A percentile compares a stretch with the other conserved stretches of the same genome.
Conservation (phyloP, 92 coral and sea anemone species). For the Porites lobata region DNA sequence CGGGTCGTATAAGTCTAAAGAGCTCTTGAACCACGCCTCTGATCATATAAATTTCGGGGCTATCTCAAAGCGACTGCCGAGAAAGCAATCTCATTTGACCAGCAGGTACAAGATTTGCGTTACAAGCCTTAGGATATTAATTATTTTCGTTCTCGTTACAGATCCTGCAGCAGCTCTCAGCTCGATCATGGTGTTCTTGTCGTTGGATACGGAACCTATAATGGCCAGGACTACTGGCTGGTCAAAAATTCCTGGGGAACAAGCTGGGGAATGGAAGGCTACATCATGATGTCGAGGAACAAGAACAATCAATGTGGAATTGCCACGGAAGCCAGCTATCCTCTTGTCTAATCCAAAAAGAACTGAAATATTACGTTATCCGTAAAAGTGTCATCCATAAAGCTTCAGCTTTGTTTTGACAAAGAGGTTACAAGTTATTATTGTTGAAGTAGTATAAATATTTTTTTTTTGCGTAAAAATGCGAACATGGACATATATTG, state of each 20-base stretch:
- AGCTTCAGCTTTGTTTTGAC: too few species aligned
- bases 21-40: too few species aligned
- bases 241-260: slow-evolving; percentile 95
- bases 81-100: too few species aligned
- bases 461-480: too few species aligned
- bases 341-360: slow-evolving; percentile 13
- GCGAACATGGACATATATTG: too few species aligned
- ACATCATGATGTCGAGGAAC: slow-evolving; percentile 95
- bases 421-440: too few species aligned
- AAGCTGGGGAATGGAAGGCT: slow-evolving; percentile 89
- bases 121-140: not conserved
- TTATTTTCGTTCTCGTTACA: not conserved
- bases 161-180: slow-evolving; percentile 78
- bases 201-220: slow-evolving; percentile 84
- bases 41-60: too few species aligned
- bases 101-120: not conserved
- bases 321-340: slow-evolving; percentile 87
- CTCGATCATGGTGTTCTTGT: slow-evolving; percentile 90
- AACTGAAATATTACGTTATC: too few species aligned
- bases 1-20: too few species aligned
- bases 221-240: slow-evolving; percentile 90
- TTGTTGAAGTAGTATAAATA: too few species aligned
- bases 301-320: slow-evolving; percentile 92
- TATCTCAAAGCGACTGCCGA: too few species aligned
- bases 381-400: not conserved